Evolutionary conservation across 1,140 invertebrate species (phyloP).

Genomic region (Lordiphosa stackelbergi): DNA sequence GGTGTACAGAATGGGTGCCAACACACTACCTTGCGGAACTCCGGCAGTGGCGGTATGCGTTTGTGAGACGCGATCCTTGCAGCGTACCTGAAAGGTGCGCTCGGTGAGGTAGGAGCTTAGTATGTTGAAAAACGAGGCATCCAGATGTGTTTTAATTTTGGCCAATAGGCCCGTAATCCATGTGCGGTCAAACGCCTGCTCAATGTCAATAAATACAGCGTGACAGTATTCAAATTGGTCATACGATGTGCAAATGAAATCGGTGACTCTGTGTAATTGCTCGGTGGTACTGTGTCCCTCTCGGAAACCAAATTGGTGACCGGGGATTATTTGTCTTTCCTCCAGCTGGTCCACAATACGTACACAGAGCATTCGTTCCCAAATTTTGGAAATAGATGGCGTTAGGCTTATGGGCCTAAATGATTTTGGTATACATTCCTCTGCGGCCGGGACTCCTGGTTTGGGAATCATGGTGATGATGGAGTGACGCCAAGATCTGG

Average conservation of each 20-base stretch:
- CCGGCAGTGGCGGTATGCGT: background rate
- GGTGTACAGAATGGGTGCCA: constrained; percentile 9
- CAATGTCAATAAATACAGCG: constrained; percentile 3
- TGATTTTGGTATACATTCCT: no score
- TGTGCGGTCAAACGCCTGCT: constrained; percentile 11
- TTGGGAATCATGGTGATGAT: no score
- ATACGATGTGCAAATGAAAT: background rate
- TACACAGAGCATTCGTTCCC: no score
- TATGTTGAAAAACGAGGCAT: constrained; percentile 3
- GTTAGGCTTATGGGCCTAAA: no score
- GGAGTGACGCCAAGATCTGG: no score
- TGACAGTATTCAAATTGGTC: constrained; percentile 8
- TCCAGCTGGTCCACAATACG: no score
- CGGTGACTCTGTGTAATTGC: background rate
- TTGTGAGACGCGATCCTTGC: background rate
- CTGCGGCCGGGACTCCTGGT: no score
- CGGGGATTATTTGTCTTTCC: background rate
- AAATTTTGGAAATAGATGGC: no score
- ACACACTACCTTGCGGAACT: constrained; percentile 13
- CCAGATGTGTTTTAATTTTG: constrained; percentile 9
- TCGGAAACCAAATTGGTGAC: background rate
- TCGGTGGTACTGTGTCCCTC: background rate
- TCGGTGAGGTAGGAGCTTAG: constrained; percentile 7
- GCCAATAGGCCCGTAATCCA: constrained; percentile 1
- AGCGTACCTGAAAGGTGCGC: background rate